Base-by-base conservation (phyloP, 2,797 vertebrate genomes). In the Urophycis tenuis region DNA sequence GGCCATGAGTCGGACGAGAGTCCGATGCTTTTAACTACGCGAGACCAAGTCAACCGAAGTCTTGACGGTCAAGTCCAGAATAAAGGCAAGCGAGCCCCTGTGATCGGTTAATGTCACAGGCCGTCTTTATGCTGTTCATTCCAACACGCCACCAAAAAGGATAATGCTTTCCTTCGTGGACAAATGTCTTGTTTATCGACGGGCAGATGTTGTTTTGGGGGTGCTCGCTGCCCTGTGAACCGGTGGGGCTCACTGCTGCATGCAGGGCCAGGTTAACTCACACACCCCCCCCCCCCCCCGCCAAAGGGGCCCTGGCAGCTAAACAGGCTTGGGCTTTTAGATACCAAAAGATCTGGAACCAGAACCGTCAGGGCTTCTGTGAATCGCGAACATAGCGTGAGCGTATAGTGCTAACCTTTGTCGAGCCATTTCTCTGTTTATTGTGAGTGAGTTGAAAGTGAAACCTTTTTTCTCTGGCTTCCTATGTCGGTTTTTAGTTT, bases 361-460 rank as follows among this genome's bases (percentile, higher is more conserved):
- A 1, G 49, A n/a, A 25, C n/a, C 7, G 22, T 49, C 41, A 45
- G 3, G 11, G 5, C 14, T 15, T 41, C 39, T 41, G 45, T 39
- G 36, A 39, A 39, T 53, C 22, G 17, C 22, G 17, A 22, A 1
- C 22, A n/a, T n/a, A n/a, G n/a, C 53, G 25, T 60, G 19, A 60
- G 25, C 22, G 11, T 53, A 60, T 60, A 53, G 45, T 49, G 45
- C 45, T 19, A n/a, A 22, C 45, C 8, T 53, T 7, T 19, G 17
- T 9, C 8, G 2, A 25, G n/a, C 6, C 7, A 22, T 22, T n/a
- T 67, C 9, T 67, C 29, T n/a, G n/a, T 60, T 60, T 25, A 60
- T 60, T 72, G 31, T 41, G 41, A 35, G 39, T 76, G 73, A 88
- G 87, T 10, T 36, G 83, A 90, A 90, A 89, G 85, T 85, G 84